Base-by-base conservation (phyloP, 2,888 invertebrate genomes). In the Orchestes rusci region DNA sequence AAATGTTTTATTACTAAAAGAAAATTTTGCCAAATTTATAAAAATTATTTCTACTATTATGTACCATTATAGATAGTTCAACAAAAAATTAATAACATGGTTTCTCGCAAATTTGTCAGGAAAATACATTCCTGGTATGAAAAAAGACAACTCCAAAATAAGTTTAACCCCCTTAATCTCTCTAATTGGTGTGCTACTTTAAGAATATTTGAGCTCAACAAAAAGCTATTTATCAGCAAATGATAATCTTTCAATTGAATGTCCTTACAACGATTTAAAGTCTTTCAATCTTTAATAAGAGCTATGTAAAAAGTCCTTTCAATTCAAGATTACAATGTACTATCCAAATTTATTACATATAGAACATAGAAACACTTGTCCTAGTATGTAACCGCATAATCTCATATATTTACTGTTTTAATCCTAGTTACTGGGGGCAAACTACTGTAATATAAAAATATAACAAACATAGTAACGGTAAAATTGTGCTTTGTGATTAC, bases 11-110 rank as follows among this genome's bases (percentile, higher is more conserved):
- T 13, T 13, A 32, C 27, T 30, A 37, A 43, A 43, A 37, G 29
- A 37, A 43, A 43, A 27, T 32, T 43, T 43, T 43, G 43, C 43
- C 31, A 43, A 43, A 32, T 43, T 43, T 43, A 43, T 43, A 43
- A 43, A 43, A 37, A 43, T 38, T 43, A 43, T 31, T 38, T 27
- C 33, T 43, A 37, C 38, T 18, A 34, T 23, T 29, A 43, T 15
- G 23, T 33, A 33, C 20, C 32, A 39, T 13, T 39, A 41, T 42
- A 31, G 36, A 42, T 42, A 42, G 42, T 42, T 36, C 42, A 42
- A 42, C 42, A 20, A 39, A 30, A 39, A 27, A 37, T 33, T 19
- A 43, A 38, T 43, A 36, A 31, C 37, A 43, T 38, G 32, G 34
- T 38, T 19, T 43, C 23, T 30, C 32, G 10, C 29, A 30, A 28